A percentile compares a stretch with the other conserved stretches of the same genome.
These are phyloP conservation scores for Cydia splendana DNA, from an alignment of 1,140 invertebrate species.

Conservation along the genomic window DNA sequence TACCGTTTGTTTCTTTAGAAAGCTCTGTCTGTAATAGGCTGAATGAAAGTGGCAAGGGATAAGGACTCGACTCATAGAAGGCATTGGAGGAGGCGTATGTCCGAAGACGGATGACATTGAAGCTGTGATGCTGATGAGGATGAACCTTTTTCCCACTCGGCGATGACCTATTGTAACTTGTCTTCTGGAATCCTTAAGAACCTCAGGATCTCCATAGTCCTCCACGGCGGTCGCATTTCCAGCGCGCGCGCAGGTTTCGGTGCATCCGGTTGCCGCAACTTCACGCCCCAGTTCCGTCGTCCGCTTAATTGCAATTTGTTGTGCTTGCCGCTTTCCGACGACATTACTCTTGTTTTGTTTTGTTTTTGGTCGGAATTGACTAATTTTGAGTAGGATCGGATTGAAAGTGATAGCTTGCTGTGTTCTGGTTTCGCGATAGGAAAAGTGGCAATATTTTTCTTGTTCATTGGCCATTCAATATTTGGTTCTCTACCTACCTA, in stretches of 20 bases:
- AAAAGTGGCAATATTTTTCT: slow-evolving; percentile 12
- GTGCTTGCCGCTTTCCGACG: slow-evolving; percentile 38
- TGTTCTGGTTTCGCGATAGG: neutral
- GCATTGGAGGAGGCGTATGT: too few species aligned
- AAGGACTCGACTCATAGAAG: too few species aligned
- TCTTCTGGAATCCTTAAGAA: neutral
- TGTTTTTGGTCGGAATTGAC: slow-evolving; percentile 35
- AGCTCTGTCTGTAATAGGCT: too few species aligned
- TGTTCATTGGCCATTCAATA: neutral
- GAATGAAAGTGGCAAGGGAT: too few species aligned
- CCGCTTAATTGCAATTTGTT: slow-evolving; percentile 49
- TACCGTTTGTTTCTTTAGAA: too few species aligned
- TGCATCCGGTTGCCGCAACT: slow-evolving; percentile 50
- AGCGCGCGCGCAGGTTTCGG: slow-evolving; percentile 40
- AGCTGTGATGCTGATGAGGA: too few species aligned
- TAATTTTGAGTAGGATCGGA: slow-evolving; percentile 10
- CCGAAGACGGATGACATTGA: too few species aligned
- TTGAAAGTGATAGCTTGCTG: slow-evolving; percentile 33
- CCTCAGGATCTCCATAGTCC: neutral
- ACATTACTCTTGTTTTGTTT: slow-evolving; percentile 36
- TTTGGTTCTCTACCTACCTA: too few species aligned
- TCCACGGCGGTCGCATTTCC: neutral
- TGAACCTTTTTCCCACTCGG: too few species aligned
- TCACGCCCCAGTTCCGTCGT: slow-evolving; percentile 48
- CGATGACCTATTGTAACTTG: too few species aligned